Conservation (phyloP, 35 echinoderm and acorn worm species). For the Ptychodera flava region DNA sequence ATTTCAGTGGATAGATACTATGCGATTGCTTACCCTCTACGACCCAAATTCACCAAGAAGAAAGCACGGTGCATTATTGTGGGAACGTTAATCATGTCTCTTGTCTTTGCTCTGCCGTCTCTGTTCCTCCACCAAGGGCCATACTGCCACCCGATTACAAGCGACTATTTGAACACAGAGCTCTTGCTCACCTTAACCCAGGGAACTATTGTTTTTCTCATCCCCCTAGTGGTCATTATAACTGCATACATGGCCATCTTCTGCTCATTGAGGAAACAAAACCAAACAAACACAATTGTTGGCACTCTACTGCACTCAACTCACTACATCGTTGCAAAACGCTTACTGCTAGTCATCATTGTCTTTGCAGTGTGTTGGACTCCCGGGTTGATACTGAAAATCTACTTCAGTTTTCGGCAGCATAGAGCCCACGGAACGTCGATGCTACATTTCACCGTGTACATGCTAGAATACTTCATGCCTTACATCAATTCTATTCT, state of each 20-base stretch:
- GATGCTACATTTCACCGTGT: constrained; percentile 18
- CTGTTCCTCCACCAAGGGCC: constrained; percentile 41
- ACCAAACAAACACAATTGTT: constrained; percentile 17
- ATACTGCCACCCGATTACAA: constrained; percentile 24
- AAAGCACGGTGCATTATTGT: constrained; percentile 47
- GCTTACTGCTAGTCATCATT: constrained; percentile 80
- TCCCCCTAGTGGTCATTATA: constrained; percentile 73
- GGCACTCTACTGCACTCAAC: constrained; percentile 60
- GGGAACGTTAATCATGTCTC: constrained; percentile 61
- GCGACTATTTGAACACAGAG: neutral
- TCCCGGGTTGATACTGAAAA: constrained; percentile 68
- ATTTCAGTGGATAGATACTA: constrained; percentile 92
- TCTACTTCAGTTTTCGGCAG: constrained; percentile 38
- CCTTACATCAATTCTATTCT: constrained; percentile 91
- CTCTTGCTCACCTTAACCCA: constrained; percentile 47
- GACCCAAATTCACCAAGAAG: constrained; percentile 50
- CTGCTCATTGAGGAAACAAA: constrained; percentile 56
- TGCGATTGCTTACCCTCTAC: constrained; percentile 71
- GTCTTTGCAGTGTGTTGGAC: constrained; percentile 86
- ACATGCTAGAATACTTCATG: constrained; percentile 51
- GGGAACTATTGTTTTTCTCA: constrained; percentile 39
- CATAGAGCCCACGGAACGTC: neutral
- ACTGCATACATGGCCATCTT: constrained; percentile 75
- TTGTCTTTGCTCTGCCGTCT: constrained; percentile 53
- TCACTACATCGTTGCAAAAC: constrained; percentile 72